Evolutionary conservation across 2,797 vertebrate species (phyloP).

Genomic region (Micrastur ruficollis): DNA sequence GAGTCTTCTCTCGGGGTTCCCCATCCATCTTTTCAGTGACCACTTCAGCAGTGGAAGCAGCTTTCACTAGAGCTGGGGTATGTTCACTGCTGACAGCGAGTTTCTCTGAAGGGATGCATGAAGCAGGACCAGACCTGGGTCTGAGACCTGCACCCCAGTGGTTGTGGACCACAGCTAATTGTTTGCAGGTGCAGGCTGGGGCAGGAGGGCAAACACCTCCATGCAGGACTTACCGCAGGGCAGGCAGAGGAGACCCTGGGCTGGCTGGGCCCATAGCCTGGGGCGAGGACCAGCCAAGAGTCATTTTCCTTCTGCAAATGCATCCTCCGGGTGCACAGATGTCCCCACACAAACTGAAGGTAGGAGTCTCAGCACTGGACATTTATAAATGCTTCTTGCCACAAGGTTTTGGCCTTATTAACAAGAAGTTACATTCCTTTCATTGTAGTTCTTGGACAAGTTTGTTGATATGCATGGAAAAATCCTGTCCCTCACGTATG

Average conservation of each 20-base stretch:
- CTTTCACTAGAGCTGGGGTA: not conserved
- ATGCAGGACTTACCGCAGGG: not conserved
- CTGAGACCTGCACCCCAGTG: not conserved
- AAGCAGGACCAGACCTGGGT: not conserved
- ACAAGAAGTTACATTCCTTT: conserved; percentile 43
- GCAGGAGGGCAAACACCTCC: not conserved
- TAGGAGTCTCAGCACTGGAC: not conserved
- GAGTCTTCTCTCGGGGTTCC: not conserved
- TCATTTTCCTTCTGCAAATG: not conserved
- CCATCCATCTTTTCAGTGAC: rapidly evolving
- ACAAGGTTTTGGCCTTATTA: not conserved
- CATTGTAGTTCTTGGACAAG: conserved; percentile 15
- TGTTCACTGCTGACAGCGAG: not conserved
- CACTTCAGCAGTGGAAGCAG: not conserved
- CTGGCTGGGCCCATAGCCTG: not conserved
- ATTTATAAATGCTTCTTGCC: not conserved
- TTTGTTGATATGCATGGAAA: not conserved
- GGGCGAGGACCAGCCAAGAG: not conserved
- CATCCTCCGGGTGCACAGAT: not conserved
- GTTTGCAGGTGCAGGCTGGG: rapidly evolving
- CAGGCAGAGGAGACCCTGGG: not conserved
- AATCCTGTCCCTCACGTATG: not conserved
- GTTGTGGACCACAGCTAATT: not conserved
- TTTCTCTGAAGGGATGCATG: not conserved
- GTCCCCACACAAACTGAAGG: not conserved